Base-by-base conservation (phyloP, 2,888 invertebrate species). In the Suillia variegata region DNA sequence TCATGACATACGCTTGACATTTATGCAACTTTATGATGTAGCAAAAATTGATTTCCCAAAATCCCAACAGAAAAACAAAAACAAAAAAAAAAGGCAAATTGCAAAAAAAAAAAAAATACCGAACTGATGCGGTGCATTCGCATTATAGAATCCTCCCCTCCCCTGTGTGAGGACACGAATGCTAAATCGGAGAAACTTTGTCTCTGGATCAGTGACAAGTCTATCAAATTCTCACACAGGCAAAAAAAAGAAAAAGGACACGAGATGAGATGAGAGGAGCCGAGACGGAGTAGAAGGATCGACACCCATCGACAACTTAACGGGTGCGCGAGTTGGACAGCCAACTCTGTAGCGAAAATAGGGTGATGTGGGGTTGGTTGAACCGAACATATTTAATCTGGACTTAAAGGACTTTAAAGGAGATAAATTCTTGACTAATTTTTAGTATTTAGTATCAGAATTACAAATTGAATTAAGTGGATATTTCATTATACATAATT, bases 191-290 rank as follows among this genome's bases (percentile, higher is more conserved):
- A n/a, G n/a, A n/a, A n/a, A n/a, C n/a, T n/a, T n/a, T n/a, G n/a
- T n/a, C n/a, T n/a, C n/a, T n/a, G 26, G 6, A 5, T 26, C 26
- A 48, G 55, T 73, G 73, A 72, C 73, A 71, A 73, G 73, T 72
- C 71, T 72, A 73, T 72, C 73, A 73, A 73, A 70, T 68, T 73
- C 68, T 71, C 73, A 71, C 71, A 71, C 73, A 71, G 70, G 71
- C 66, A 70, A 67, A 70, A 65, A 66, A 62, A 60, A 59, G 48
- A 18, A 31, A 15, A 24, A 22, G 47, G 3, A 18, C 3, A 54
- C 13, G 21, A 8, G 8, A 54, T 24, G 47, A 31, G 47, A 12
- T 12, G 8, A 13, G 18, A 33, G 21, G 42, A 26, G 33, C 55
- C 64, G 62, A 54, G 56, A 64, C 62, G 67, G 64, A 67, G 64